Base-by-base conservation (phyloP, 2,113 vertebrate species). In the Microtus ochrogaster region DNA sequence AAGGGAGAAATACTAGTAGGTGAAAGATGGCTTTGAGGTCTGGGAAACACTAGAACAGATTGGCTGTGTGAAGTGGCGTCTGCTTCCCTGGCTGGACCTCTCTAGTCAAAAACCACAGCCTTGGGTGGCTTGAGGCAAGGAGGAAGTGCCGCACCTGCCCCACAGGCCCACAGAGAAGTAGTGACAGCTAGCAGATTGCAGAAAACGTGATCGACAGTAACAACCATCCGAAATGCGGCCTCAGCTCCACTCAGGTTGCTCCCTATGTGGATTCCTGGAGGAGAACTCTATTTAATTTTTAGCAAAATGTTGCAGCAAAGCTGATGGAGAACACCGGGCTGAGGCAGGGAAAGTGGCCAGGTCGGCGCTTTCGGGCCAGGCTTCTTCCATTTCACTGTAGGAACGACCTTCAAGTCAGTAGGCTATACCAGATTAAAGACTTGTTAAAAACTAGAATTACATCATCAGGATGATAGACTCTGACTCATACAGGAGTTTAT, bases 401-500 rank as follows among this genome's bases (percentile, higher is more conserved):
- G 33, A 66, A 28, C 24, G 77, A 55, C 91, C 85, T 96, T 94
- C 28, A n/a, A 86, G 78, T 74, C 78, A 66, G 61, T 19, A 85
- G 30, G 41, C 13, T 72, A 49, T n/a, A 47, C 2, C n/a, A 39
- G 91, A 97, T 90, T 72, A 92, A 52, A 90, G 16, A 33, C 41
- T 76, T 86, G 85, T 95, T 94, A 83, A 96, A 91, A 91, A 92
- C 84, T 83, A 88, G 88, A 95, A 93, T 94, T 17, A 58, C 2
- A 1, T 61, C 82, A 81, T 66, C 74, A 24, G n/a, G 52, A 39
- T 68, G 66, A 86, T 26, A 87, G 84, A 63, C 72, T 77, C 70
- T 86, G 61, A 61, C 61, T 93, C 74, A 76, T 39, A 9, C 3
- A 33, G 41, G 70, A 85, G 47, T 84, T 94, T 83, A 96, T 17